Evolutionary conservation across 2,113 vertebrate species (phyloP), one percentile per base, ranked within the genome.

Genomic region (Megalops atlanticus): DNA sequence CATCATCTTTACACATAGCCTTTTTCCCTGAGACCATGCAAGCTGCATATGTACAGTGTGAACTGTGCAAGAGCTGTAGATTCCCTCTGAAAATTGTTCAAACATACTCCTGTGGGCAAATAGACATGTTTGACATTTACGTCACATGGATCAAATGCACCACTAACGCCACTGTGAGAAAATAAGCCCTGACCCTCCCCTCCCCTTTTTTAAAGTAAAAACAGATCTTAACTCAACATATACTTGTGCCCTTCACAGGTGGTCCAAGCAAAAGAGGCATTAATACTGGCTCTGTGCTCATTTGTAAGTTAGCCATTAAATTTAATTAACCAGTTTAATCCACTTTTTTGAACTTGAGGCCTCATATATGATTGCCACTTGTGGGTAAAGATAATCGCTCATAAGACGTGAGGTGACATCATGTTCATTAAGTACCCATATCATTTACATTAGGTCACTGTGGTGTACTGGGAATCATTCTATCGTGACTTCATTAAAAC

Each of bases 281-380:
- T 41, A 38, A 74, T 36, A 40, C 36, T 74, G 35, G 35, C 72
- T 31, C 7, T 31, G 11, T 81, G 49, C 49, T 39, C 18, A n/a
- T 68, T 78, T 31, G 21, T 40, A 35, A 68, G 24, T 58, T 73
- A 58, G 47, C 36, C 45, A 41, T 64, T 43, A n/a, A n/a, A 83
- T 79, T 69, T 83, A 68, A 69, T 79, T 82, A 82, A 74, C 52
- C 68, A 76, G 79, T 81, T 74, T 78, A 24, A 36, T 72, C 52
- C 77, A 69, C 58, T 76, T 27, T 27, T 72, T 38, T 82, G 74
- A 76, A 43, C 49, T 54, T 74, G n/a, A 1, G 38, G 64, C 49
- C 74, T 77, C 39, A 73, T 40, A 14, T 64, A 38, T 45, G 82
- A 78, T 74, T 64, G 76, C 70, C 69, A 43, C 18, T 68, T n/a